These are phyloP conservation scores for Harpalus rufipes DNA, from an alignment of 2,888 invertebrate genomes.

Conservation along the genomic window DNA sequence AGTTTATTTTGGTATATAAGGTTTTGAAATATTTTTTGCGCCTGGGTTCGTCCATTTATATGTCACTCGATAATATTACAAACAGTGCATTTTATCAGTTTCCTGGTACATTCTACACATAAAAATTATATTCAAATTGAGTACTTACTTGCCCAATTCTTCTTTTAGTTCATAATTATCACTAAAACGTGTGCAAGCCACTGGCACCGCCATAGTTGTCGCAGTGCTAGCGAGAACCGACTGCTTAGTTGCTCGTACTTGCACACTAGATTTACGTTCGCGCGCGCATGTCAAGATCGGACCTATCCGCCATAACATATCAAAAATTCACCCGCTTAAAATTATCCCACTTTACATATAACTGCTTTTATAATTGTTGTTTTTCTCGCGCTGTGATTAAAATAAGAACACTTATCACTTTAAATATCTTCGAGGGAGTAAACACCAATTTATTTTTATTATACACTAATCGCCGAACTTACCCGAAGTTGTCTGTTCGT, in stretches of 20 bases:
- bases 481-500: slow-evolving; percentile 26
- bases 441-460: slow-evolving; percentile 14
- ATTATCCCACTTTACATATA: background rate
- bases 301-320: slow-evolving; percentile 22
- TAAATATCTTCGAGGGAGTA: background rate
- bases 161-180: slow-evolving; percentile 99
- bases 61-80: slow-evolving; percentile 50
- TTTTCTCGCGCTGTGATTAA: background rate
- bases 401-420: background rate
- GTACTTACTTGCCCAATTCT: slow-evolving; percentile 98
- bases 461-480: slow-evolving; percentile 8
- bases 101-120: slow-evolving; percentile 43
- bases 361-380: background rate
- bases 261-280: slow-evolving; percentile 68
- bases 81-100: slow-evolving; percentile 10
- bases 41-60: slow-evolving; percentile 71
- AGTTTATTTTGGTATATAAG: slow-evolving; percentile 73
- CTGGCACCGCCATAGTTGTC: slow-evolving; percentile 89
- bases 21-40: slow-evolving; percentile 71
- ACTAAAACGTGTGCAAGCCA: slow-evolving; percentile 97
- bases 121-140: slow-evolving; percentile 59
- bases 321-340: slow-evolving; percentile 18
- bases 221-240: slow-evolving; percentile 74
- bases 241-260: slow-evolving; percentile 73
- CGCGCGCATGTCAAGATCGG: slow-evolving; percentile 52